Conservation (phyloP, 1,140 invertebrate genomes). For the Monomorium pharaonis region DNA sequence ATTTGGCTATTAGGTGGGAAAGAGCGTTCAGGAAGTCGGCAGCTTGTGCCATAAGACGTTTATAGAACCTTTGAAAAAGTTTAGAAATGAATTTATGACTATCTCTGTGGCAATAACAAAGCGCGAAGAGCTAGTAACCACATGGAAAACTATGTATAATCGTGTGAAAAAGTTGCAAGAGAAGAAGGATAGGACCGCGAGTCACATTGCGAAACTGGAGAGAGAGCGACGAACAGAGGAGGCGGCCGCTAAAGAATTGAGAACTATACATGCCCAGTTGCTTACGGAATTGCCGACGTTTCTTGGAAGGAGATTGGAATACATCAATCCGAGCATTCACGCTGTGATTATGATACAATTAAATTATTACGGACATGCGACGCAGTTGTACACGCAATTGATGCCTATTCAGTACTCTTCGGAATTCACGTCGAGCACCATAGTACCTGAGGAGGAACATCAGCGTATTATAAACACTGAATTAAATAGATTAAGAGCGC, state of each 20-base stretch:
- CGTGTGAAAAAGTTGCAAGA: slow-evolving; percentile 82
- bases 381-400: slow-evolving; percentile 82
- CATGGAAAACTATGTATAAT: slow-evolving; percentile 77
- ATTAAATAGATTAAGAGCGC: slow-evolving; percentile 77
- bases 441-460: slow-evolving; percentile 77
- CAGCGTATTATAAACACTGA: slow-evolving; percentile 75
- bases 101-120: slow-evolving; percentile 78
- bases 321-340: slow-evolving; percentile 82
- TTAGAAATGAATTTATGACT: slow-evolving; percentile 79
- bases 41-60: slow-evolving; percentile 78
- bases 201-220: slow-evolving; percentile 81
- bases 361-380: slow-evolving; percentile 83
- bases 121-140: slow-evolving; percentile 80
- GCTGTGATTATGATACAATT: slow-evolving; percentile 84
- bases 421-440: slow-evolving; percentile 69
- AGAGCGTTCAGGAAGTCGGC: slow-evolving; percentile 78
- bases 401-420: slow-evolving; percentile 73
- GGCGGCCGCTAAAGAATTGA: slow-evolving; percentile 78
- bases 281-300: slow-evolving; percentile 79
- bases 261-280: slow-evolving; percentile 77
- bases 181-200: slow-evolving; percentile 81
- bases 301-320: slow-evolving; percentile 80
- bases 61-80: slow-evolving; percentile 83
- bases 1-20: slow-evolving; percentile 75
- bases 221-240: slow-evolving; percentile 79